phyloP scores from a whole-genome alignment of 2,113 vertebrate genomes.

The Apteryx mantelli region DNA sequence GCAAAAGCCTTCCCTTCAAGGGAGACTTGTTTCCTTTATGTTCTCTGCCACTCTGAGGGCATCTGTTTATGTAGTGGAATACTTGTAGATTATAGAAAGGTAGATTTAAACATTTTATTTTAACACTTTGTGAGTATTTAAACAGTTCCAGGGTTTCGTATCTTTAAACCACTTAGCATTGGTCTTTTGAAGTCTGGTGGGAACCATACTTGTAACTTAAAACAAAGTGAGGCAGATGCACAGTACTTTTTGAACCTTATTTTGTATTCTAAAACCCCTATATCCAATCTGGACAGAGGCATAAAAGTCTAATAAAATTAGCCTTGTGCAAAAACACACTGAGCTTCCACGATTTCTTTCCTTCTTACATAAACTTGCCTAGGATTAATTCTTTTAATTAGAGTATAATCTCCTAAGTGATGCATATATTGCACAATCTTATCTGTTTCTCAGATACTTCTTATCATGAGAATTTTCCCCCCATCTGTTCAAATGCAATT shows the following conservation, averaged over 20 bases:
- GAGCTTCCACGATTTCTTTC: background rate
- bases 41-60: background rate
- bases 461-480: background rate
- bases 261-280: background rate
- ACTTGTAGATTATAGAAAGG: background rate
- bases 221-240: background rate
- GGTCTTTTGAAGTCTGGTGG: background rate
- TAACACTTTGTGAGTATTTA: background rate
- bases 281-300: background rate
- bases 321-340: background rate
- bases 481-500: background rate
- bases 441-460: conserved; percentile 1
- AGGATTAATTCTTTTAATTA: conserved; percentile 49
- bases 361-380: background rate
- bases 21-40: background rate
- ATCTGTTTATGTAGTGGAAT: background rate
- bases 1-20: background rate
- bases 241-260: background rate
- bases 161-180: background rate
- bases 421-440: background rate
- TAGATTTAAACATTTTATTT: background rate
- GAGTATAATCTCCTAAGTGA: background rate
- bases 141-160: background rate
- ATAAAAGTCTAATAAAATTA: background rate
- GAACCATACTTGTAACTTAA: background rate